A percentile compares a stretch with the other conserved stretches of the same genome.
These are phyloP conservation scores for Rhagonycha fulva DNA, from an alignment of 2,888 invertebrate species.

Conservation along the genomic window DNA sequence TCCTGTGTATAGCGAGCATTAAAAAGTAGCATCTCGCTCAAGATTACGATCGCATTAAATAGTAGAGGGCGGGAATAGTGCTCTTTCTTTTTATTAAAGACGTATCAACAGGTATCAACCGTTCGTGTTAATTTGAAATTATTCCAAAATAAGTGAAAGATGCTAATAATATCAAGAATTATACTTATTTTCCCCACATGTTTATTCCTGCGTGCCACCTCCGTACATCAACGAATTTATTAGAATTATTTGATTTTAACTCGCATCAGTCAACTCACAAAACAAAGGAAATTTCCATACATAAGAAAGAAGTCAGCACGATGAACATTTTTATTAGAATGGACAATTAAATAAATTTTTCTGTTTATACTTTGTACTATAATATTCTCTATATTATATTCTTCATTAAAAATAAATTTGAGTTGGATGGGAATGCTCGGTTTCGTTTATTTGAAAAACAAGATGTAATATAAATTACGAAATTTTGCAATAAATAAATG, in stretches of 20 bases:
- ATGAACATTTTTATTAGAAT: not conserved
- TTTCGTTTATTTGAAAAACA: not conserved
- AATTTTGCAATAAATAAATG: not conserved
- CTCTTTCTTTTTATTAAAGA: not conserved
- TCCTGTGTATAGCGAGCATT: not conserved
- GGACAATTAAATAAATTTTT: not conserved
- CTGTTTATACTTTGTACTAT: not conserved
- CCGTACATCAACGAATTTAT: not conserved
- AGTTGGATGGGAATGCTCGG: not conserved
- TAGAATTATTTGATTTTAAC: not conserved
- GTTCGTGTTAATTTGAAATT: not conserved
- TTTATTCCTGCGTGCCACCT: not conserved
- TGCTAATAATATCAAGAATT: not conserved
- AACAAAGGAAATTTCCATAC: not conserved
- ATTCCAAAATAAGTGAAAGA: not conserved
- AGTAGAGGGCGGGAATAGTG: not conserved
- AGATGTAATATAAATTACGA: not conserved
- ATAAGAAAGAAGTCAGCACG: not conserved
- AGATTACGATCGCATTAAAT: not conserved
- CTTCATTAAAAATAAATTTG: not conserved
- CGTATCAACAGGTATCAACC: not conserved
- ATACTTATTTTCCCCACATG: not conserved
- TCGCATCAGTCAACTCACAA: not conserved
- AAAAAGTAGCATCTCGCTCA: not conserved
- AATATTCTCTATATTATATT: not conserved